Percentiles rank a stretch among this genome's conserved stretches.
phyloP scores from a whole-genome alignment of 2,888 invertebrate species.

The Eueremaeus valkanovi region DNA sequence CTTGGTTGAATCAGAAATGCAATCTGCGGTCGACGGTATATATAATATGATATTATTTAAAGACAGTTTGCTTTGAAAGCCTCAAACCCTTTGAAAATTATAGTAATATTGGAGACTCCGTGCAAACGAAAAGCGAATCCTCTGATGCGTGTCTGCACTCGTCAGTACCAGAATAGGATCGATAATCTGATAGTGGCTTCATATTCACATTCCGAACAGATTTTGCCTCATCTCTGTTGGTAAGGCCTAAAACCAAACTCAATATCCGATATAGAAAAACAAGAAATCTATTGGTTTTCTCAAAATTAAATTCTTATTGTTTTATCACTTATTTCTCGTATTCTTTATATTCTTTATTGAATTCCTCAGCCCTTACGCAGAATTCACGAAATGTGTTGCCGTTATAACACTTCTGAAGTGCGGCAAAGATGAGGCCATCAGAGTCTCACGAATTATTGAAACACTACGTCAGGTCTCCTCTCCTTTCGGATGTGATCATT shows the following conservation, averaged over 20 bases:
- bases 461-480: background rate
- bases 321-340: too few species aligned
- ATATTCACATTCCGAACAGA: background rate
- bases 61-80: background rate
- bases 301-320: background rate
- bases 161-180: slow-evolving; percentile 30
- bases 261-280: background rate
- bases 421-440: slow-evolving; percentile 18
- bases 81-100: background rate
- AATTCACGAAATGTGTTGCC: slow-evolving; percentile 12
- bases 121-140: slow-evolving; percentile 10
- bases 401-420: slow-evolving; percentile 27
- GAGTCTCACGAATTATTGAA: slow-evolving; percentile 10
- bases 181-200: background rate
- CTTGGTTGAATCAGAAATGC: slow-evolving; percentile 12
- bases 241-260: background rate
- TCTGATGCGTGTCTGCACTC: slow-evolving; percentile 11
- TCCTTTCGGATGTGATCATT: background rate
- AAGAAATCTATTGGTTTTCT: background rate
- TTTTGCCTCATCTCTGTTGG: slow-evolving; percentile 24
- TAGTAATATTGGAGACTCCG: slow-evolving; percentile 12
- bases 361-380: background rate
- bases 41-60: background rate
- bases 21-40: slow-evolving; percentile 12
- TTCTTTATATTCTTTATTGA: too few species aligned